Evolutionary conservation across 2,113 vertebrate species (phyloP), one percentile per base, ranked within the genome.

Genomic region (Carollia perspicillata): DNA sequence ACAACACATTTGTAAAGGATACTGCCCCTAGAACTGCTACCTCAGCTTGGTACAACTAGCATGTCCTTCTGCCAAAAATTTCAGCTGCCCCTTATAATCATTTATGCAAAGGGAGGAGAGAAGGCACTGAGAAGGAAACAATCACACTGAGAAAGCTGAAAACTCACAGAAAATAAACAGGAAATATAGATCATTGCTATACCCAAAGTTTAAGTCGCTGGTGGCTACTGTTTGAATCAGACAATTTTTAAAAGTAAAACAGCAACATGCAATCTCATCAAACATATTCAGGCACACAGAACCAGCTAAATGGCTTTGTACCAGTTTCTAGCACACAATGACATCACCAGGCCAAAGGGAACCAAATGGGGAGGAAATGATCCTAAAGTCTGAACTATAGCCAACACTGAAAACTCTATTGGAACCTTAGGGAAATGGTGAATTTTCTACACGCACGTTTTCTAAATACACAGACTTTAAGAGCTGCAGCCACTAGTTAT

Each of bases 161-260:
- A 94, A 35, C n/a, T 72, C 47, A 71, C 90, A 26, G 68, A 53
- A 63, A 89, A 37, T 23, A 42, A 74, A 0, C n/a, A 72, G 96
- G 40, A 96, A 97, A 72, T n/a, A 80, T 11, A 96, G 75, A 7
- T 18, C 66, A 72, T 14, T 60, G 49, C 75, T 16, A 13, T 18
- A 9, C 35, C 71, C 42, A 42, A 33, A 44, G 65, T 68, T 71
- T 84, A 90, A 77, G 96, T 69, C 71, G 84, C n/a, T 69, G 55
- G 88, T 84, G 89, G 90, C 91, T 81, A 66, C 81, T 53, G 9
- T 58, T 74, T 81, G 81, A 95, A 89, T 94, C 95, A 93, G 69
- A 83, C 30, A 47, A 53, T 63, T 53, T 94, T 65, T 33, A 90
- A 72, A 88, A 96, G 83, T 40, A 92, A 97, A 90, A 91, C 60